Percentiles rank a stretch among this genome's conserved stretches.
These are phyloP conservation scores for Charanyca ferruginea DNA, from an alignment of 2,888 invertebrate species.

Conservation along the genomic window DNA sequence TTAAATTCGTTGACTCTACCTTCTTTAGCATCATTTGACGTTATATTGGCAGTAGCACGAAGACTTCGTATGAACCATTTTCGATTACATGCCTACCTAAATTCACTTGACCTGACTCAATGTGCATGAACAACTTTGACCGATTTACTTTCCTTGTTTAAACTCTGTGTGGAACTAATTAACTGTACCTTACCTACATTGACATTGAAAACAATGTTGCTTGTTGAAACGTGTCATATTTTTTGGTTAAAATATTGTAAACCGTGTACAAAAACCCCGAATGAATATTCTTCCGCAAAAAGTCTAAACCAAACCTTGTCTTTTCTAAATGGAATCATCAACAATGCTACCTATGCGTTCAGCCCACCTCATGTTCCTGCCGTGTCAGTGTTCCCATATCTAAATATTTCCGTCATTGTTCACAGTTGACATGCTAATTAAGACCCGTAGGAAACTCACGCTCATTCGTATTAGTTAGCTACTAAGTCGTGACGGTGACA, in stretches of 20 bases:
- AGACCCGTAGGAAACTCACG: constrained; percentile 66
- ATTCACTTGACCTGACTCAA: constrained; percentile 48
- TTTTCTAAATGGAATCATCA: too few relatives aligned
- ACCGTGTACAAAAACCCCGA: too few relatives aligned
- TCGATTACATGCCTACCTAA: constrained; percentile 13
- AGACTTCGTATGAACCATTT: too few relatives aligned
- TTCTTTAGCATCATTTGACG: not conserved
- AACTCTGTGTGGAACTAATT: constrained; percentile 21
- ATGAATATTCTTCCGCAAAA: too few relatives aligned
- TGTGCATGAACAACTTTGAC: constrained; percentile 22
- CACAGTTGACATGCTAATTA: constrained; percentile 73
- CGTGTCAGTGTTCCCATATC: constrained; percentile 10
- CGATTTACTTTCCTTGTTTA: constrained; percentile 35
- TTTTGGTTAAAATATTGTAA: too few relatives aligned
- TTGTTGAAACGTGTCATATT: constrained; percentile 12
- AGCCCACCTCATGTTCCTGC: not conserved
- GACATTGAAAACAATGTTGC: constrained; percentile 31
- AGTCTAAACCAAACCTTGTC: too few relatives aligned
- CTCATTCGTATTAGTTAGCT: constrained; percentile 74
- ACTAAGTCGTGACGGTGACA: constrained; percentile 67
- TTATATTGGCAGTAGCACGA: not conserved
- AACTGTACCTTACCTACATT: constrained; percentile 1
- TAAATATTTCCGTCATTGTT: constrained; percentile 63
- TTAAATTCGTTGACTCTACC: constrained; percentile 1
- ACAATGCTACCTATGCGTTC: not conserved